These are phyloP conservation scores for Oncorhynchus nerka DNA, from an alignment of 2,113 vertebrate species.

Conservation along the genomic window DNA sequence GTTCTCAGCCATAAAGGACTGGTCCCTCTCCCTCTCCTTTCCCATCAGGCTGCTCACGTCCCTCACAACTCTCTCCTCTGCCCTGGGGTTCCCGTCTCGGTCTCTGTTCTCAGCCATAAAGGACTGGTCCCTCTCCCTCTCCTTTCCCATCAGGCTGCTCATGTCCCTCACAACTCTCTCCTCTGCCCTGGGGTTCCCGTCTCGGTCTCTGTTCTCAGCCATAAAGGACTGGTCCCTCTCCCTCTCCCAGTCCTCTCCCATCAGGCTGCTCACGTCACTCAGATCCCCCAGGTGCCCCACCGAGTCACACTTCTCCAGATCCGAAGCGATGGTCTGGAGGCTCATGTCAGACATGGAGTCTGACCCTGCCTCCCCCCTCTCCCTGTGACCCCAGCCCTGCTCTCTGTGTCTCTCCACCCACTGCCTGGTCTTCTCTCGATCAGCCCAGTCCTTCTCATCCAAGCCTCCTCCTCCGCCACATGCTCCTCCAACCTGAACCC, in stretches of 20 bases:
- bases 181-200: background rate
- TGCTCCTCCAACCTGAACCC: constrained; percentile 27
- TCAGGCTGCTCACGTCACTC: constrained; percentile 60
- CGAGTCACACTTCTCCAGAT: constrained; percentile 88
- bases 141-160: constrained; percentile 49
- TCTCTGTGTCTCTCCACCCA: constrained; percentile 68
- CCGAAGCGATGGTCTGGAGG: constrained; percentile 85
- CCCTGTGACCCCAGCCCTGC: constrained; percentile 63
- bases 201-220: background rate
- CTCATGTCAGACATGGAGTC: constrained; percentile 82
- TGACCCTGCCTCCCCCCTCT: constrained; percentile 64
- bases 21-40: constrained; percentile 35
- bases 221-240: constrained; percentile 32
- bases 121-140: constrained; percentile 29
- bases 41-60: constrained; percentile 46
- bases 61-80: constrained; percentile 8
- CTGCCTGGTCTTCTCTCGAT: constrained; percentile 66
- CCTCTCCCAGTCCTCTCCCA: constrained; percentile 49
- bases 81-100: background rate
- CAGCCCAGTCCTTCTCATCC: constrained; percentile 58
- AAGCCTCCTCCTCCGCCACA: constrained; percentile 12
- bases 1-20: constrained; percentile 14
- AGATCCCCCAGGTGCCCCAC: constrained; percentile 83
- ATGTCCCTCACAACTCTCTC: constrained; percentile 21
- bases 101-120: constrained; percentile 6